Evolutionary conservation across 64 coral and sea anemone species (phyloP), one percentile per base, ranked within the genome.

Genomic region (Montipora capricornis): DNA sequence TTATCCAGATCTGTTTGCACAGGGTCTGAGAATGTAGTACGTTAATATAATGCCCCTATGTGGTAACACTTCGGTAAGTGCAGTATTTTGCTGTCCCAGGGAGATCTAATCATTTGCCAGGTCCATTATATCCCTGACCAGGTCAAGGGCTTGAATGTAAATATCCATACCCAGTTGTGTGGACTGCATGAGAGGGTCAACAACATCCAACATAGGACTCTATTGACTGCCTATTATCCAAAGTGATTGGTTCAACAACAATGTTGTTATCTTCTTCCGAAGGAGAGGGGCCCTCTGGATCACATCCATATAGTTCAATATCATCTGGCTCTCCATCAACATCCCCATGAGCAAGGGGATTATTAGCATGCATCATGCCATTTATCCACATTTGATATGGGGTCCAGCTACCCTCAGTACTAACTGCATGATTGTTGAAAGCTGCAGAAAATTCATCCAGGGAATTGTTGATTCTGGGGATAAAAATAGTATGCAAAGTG

Each of bases 281-380:
- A 62, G 78, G 59, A 49, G 77, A 81, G 44, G 89, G 46, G 24
- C 60, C 89, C 58, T 91, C 55, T 49, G 89, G 55, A 91, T 91
- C 89, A 91, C 80, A 91, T 81, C 77, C 77, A 75, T 91, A 91
- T 12, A 75, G 49, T 24, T 44, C 12, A 60, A 80, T 16, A 68
- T 91, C 77, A 91, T 49, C 68, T 52, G 79, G 76, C 49, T 91
- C 78, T 55, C 26, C 77, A 91, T 91, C 64, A 6, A 81, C 3
- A 48, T 59, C 45, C 49, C 67, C 24, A 73, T 80, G 69, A 44
- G 66, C 62, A 51, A 49, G 47, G 26, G 66, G 53, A 80, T 90
- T 81, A 20, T 52, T 71, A 15, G 44, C 8, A 55, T 80, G 48
- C 14, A 80, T 80, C 78, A 80, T 80, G 0, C 50, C 50, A 80